Conservation (phyloP, 2,113 vertebrate species). For the Nannospalax galili region DNA sequence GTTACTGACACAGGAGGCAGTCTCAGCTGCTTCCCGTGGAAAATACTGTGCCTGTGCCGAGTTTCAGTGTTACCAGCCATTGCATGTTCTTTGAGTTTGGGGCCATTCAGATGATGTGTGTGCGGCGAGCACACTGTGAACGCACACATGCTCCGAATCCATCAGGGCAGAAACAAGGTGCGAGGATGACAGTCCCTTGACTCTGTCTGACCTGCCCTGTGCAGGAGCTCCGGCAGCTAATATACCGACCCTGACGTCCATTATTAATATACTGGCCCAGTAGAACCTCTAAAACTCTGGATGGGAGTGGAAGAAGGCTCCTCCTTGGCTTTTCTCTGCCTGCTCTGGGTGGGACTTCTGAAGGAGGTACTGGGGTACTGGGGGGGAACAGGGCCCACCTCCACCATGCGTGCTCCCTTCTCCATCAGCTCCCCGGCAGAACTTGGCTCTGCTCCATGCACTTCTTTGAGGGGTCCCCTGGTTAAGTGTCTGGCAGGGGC, state of each 20-base stretch:
- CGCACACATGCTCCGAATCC: rapidly evolving
- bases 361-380: rapidly evolving
- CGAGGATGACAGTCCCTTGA: rapidly evolving
- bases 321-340: background rate
- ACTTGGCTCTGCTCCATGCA: rapidly evolving
- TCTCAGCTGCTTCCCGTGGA: rapidly evolving
- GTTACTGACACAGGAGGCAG: rapidly evolving
- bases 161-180: rapidly evolving
- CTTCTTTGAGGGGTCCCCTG: rapidly evolving
- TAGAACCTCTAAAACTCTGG: no score
- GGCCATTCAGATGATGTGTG: rapidly evolving
- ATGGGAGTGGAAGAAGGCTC: background rate
- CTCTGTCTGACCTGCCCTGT: background rate
- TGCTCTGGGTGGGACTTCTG: background rate
- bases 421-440: background rate
- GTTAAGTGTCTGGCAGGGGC: rapidly evolving
- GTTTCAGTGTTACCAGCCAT: rapidly evolving
- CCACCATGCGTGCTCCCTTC: rapidly evolving
- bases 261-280: background rate
- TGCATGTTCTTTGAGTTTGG: rapidly evolving
- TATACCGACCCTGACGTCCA: background rate
- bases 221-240: no score
- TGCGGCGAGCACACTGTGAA: rapidly evolving
- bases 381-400: rapidly evolving
- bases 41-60: rapidly evolving